Evolutionary conservation across 2,888 invertebrate species (phyloP), one percentile per base, ranked within the genome.

Genomic region (Galeopsomyia nigrocyanea): DNA sequence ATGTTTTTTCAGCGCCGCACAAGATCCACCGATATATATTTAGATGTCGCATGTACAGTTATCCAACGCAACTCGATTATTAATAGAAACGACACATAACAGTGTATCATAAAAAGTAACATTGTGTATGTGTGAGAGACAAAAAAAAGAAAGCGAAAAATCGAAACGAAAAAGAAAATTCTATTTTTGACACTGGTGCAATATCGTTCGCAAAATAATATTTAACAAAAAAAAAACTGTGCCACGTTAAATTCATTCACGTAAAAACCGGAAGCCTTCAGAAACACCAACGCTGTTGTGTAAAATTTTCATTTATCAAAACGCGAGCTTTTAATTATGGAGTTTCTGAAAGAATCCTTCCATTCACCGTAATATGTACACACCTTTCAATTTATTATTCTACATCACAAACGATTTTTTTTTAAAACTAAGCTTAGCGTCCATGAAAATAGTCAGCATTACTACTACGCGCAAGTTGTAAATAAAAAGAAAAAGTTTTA

Each of bases 131-230:
- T 22, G 53, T 16, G 65, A 5, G 53, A 13, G 13, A 39, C 9
- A n/a, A n/a, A n/a, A 64, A 51, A 62, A 50, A 50, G n/a, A n/a
- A 65, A 61, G 56, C 50, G 61, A 60, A 65, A 73, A 73, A 65
- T 68, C 3, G 22, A 60, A 61, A 46, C 61, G 51, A 47, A 39
- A 39, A 39, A 13, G 13, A 47, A 73, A 69, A 73, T 69, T 73
- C 61, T 69, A 73, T 73, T 69, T 73, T 73, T 73, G 50, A 66
- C 68, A 73, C 68, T 69, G 65, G 73, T 69, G 55, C 60, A 69
- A 66, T 39, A 39, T 22, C 47, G 26, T 65, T 50, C 60, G 19
- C 39, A 39, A 39, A 39, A 39, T n/a, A n/a, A n/a, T n/a, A n/a
- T n/a, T n/a, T n/a, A 39, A 26, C 5, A n/a, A 65, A 67, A 50